phyloP scores from a whole-genome alignment of 2,113 vertebrate genomes.

The Chaetodon auriga region DNA sequence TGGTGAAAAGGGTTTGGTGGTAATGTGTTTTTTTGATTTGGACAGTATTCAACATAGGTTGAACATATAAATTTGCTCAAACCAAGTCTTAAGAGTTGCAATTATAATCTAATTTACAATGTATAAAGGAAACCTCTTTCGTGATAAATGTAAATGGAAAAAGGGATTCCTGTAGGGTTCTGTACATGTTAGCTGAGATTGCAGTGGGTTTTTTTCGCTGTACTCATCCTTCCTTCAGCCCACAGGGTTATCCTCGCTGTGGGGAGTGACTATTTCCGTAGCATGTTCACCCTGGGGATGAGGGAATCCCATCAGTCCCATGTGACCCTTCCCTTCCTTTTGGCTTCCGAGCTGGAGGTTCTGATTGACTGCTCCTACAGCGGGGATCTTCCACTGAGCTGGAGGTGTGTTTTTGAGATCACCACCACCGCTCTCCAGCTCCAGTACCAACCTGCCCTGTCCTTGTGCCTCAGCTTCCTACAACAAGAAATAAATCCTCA shows the following conservation, averaged over 20 bases:
- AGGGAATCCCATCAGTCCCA: conserved; percentile 84
- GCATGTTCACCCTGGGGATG: conserved; percentile 93
- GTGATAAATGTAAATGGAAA: not conserved
- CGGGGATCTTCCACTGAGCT: conserved; percentile 84
- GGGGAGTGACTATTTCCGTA: conserved; percentile 91
- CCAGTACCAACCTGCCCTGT: conserved; percentile 88
- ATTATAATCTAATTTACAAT: not conserved
- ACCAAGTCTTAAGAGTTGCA: not conserved
- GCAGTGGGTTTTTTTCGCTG: no score
- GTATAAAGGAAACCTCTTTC: not conserved
- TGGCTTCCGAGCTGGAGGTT: conserved; percentile 83
- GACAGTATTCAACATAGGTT: not conserved
- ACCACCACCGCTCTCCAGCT: conserved; percentile 88
- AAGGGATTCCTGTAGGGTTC: not conserved
- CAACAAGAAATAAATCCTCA: conserved; percentile 83
- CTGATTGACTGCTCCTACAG: conserved; percentile 89
- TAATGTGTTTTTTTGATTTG: not conserved
- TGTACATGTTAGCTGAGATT: not conserved
- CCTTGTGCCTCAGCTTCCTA: conserved; percentile 87
- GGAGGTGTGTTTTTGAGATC: conserved; percentile 86
- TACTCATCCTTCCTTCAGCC: conserved; percentile 75
- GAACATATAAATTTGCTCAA: not conserved
- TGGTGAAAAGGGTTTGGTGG: no score
- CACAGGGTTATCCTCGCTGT: conserved; percentile 90
- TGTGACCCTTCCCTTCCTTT: conserved; percentile 78